These are phyloP conservation scores for Alsophila aescularia DNA, from an alignment of 2,888 invertebrate genomes.

Conservation along the genomic window DNA sequence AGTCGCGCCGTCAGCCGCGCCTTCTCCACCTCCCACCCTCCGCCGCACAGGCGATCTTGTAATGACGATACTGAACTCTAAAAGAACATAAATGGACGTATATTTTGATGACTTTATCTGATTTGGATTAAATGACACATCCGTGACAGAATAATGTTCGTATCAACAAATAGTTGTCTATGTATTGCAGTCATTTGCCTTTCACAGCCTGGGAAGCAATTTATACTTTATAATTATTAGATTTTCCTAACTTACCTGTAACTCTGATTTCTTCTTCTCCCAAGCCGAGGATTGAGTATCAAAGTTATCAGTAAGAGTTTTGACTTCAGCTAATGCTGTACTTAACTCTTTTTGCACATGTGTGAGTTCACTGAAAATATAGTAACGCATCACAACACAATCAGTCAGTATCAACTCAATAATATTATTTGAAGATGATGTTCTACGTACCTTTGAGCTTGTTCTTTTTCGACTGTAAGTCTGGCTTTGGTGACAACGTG, in stretches of 20 bases:
- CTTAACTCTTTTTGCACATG: constrained; percentile 86
- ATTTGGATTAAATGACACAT: too few species aligned
- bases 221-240: neutral
- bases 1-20: constrained; percentile 88
- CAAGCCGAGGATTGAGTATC: constrained; percentile 88
- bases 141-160: too few species aligned
- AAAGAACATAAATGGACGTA: too few species aligned
- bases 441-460: constrained; percentile 86
- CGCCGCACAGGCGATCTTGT: constrained; percentile 80
- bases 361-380: constrained; percentile 85
- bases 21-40: constrained; percentile 87
- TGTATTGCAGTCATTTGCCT: too few species aligned
- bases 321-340: constrained; percentile 86
- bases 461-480: constrained; percentile 92
- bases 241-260: constrained; percentile 81
- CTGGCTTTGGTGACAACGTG: constrained; percentile 93
- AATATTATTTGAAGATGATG: neutral
- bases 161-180: too few species aligned
- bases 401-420: too few species aligned
- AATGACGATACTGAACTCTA: constrained; percentile 73
- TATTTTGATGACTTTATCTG: too few species aligned
- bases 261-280: constrained; percentile 88
- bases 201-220: neutral
- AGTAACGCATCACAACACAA: neutral
- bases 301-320: constrained; percentile 86